phyloP scores from a whole-genome alignment of 2,113 vertebrate species.

The Sclerurus mexicanus region DNA sequence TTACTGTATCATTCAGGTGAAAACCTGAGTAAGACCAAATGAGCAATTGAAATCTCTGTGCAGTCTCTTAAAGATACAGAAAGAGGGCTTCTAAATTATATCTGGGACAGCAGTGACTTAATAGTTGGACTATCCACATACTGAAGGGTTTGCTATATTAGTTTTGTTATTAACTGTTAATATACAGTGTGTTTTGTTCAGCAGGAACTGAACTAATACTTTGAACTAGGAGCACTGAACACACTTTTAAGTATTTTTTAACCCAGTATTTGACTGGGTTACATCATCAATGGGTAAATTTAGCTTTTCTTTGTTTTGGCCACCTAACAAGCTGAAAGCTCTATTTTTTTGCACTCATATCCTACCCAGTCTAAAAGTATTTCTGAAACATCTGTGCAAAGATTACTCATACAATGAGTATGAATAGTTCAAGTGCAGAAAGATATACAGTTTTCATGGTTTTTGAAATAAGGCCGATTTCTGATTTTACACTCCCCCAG shows the following conservation, averaged over 20 bases:
- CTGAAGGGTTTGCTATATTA: not conserved
- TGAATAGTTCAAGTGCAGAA: conserved; percentile 27
- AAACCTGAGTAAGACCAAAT: not conserved
- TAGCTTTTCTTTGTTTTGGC: not conserved
- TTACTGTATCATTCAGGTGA: not conserved
- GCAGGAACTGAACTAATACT: not conserved
- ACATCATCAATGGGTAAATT: not conserved
- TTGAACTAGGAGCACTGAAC: not conserved
- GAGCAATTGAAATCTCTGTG: not conserved
- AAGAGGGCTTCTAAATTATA: not conserved
- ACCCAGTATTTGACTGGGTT: not conserved
- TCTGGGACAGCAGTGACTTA: not conserved
- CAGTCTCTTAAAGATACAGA: not conserved
- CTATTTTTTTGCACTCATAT: not conserved
- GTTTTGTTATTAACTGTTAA: not conserved
- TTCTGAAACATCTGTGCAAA: conserved; percentile 52
- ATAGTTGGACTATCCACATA: not conserved
- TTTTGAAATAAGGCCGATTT: conserved; percentile 22
- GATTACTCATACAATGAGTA: conserved; percentile 50
- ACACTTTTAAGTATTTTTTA: not conserved
- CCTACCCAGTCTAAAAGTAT: conserved; percentile 26
- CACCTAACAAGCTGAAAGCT: conserved; percentile 2
- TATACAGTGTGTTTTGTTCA: not conserved
- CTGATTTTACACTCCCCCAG: not conserved
- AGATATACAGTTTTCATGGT: conserved; percentile 22